These are phyloP conservation scores for Brachionus manjavacas DNA, from an alignment of 1,140 invertebrate species.

Conservation along the genomic window DNA sequence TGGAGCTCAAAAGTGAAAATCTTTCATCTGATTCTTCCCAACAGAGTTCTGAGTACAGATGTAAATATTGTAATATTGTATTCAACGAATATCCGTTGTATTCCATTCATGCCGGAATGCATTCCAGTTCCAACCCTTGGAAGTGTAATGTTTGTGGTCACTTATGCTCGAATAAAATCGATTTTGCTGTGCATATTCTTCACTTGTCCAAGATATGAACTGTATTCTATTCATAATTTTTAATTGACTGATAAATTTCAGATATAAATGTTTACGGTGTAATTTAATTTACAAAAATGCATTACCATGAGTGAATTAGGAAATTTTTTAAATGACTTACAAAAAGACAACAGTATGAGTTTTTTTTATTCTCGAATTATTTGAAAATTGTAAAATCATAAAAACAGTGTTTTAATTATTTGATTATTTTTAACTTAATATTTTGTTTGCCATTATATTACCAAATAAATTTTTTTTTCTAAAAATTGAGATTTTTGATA, in stretches of 20 bases:
- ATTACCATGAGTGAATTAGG: neutral
- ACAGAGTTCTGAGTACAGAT: neutral
- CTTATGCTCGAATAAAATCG: constrained; percentile 27
- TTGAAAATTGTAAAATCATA: neutral
- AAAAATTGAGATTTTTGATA: constrained; percentile 23
- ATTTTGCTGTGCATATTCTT: constrained; percentile 38
- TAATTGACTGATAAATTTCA: neutral
- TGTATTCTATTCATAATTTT: neutral
- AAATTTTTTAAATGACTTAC: neutral
- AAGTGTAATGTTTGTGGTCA: constrained; percentile 39
- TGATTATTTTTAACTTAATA: neutral
- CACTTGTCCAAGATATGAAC: constrained; percentile 36
- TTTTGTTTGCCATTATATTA: too few relatives aligned
- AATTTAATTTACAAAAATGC: neutral
- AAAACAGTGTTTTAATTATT: neutral
- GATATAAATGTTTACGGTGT: neutral
- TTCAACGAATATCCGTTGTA: constrained; percentile 38
- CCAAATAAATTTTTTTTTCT: neutral
- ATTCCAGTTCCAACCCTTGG: constrained; percentile 26
- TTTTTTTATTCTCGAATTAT: neutral
- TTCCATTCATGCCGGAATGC: constrained; percentile 41
- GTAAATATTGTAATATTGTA: constrained; percentile 30
- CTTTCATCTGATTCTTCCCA: neutral
- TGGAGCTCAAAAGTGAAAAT: neutral
- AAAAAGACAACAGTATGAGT: neutral